Evolutionary conservation across 2,797 vertebrate species (phyloP), one percentile per base, ranked within the genome.

Genomic region (Rhabdomys pumilio): DNA sequence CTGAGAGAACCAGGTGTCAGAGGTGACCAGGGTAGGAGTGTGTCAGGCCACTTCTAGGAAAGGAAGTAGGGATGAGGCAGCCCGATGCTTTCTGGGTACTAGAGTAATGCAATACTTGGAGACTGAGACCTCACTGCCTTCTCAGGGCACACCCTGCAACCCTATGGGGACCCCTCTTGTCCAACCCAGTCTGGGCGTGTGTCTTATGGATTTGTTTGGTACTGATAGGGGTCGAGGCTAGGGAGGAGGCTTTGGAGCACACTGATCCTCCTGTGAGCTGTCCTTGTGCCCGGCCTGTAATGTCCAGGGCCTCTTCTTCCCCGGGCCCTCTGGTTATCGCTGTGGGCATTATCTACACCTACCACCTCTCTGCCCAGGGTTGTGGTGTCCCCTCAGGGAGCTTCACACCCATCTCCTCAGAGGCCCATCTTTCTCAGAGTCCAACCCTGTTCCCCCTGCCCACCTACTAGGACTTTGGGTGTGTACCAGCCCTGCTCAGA

Each of bases 251-350:
- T 41, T 82, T 7, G 1, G 76, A 75, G 79, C 15, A 47, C 44
- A 31, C 65, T 34, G 57, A 82, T 29, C 53, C 24, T 93, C 85
- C 90, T 4, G 0, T 61, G 84, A 90, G 65, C 72, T 53, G 53
- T 84, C 65, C 63, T 24, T 89, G 53, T 97, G 92, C 97, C 97
- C 92, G 73, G 82, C 73, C 82, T 15, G 11, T 13, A 26, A 19
- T 97, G 97, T 97, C 97, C 96, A 96, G 91, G 89, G 82, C 91
- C 84, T 93, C 90, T 92, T 77, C 90, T 95, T 59, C 89, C 89
- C 80, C 73, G 94, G 87, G 91, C 72, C 90, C 95, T 95, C 97
- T 97, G 97, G n/a, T 98, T 98, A 98, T 97, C 97, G 11, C 63
- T 93, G 38, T 95, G 95, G 97, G 96, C 96, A 97, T 96, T 97